Evolutionary conservation across 2,888 invertebrate species (phyloP).

Genomic region (Abrostola tripartita): DNA sequence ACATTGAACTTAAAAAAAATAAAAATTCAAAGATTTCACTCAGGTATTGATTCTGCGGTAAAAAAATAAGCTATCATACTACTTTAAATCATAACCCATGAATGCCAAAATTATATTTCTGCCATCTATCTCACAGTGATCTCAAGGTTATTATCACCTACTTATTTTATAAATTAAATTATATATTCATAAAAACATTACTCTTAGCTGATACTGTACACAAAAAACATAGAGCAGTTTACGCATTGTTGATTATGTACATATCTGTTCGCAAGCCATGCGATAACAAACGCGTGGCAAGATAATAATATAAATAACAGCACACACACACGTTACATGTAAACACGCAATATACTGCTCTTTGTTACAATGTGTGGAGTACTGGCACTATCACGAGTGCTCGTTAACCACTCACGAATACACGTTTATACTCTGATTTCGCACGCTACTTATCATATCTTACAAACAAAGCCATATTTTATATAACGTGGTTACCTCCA

Average conservation of each 20-base stretch:
- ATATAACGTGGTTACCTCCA: slow-evolving; percentile 34
- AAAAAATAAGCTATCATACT: background rate
- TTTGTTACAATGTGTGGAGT: slow-evolving; percentile 25
- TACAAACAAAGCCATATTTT: slow-evolving; percentile 40
- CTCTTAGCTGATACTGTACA: background rate
- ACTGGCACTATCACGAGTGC: slow-evolving; percentile 25
- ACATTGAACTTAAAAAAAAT: no score
- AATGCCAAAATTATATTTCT: no score
- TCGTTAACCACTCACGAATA: slow-evolving; percentile 34
- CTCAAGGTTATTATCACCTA: slow-evolving; percentile 13
- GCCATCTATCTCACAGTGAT: slow-evolving; percentile 5
- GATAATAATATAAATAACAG: slow-evolving; percentile 61
- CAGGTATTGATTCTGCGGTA: background rate
- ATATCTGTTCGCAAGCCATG: slow-evolving; percentile 29
- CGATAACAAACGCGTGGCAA: slow-evolving; percentile 56
- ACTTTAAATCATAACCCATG: no score
- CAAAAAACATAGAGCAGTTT: slow-evolving; percentile 5
- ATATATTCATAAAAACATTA: background rate
- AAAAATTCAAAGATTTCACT: no score
- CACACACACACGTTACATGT: slow-evolving; percentile 43
- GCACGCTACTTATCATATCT: slow-evolving; percentile 22
- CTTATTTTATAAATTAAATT: background rate
- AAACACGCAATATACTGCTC: slow-evolving; percentile 44
- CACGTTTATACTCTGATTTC: slow-evolving; percentile 22
- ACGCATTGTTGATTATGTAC: slow-evolving; percentile 17